Percentiles rank a stretch among this genome's conserved stretches.
These are phyloP conservation scores for Phoxinus dragarum DNA, from an alignment of 2,797 vertebrate genomes.

Conservation along the genomic window DNA sequence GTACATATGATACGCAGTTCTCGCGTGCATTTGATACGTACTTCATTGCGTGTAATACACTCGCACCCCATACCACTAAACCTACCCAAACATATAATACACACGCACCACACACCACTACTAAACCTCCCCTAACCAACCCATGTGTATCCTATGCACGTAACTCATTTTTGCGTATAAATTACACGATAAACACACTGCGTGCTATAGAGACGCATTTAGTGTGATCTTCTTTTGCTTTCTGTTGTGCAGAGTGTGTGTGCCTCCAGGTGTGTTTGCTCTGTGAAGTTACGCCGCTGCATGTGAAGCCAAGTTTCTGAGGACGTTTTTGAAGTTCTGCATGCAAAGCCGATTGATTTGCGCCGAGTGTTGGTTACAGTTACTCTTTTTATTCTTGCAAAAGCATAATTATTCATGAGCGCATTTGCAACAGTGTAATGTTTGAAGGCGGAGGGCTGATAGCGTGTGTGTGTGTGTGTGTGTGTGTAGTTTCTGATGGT, in stretches of 20 bases:
- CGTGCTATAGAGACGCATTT: no score
- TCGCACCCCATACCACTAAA: no score
- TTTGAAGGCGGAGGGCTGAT: neutral
- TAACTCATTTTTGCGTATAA: no score
- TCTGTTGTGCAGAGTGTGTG: neutral
- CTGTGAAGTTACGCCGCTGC: neutral
- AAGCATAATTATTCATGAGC: slow-evolving; percentile 7
- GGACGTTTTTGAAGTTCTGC: neutral
- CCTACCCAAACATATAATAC: no score
- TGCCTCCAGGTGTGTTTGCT: neutral
- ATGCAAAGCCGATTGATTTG: neutral
- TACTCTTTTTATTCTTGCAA: neutral
- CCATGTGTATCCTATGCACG: no score
- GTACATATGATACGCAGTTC: no score
- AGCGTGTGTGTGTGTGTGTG: neutral
- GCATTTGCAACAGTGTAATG: neutral
- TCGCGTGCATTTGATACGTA: no score
- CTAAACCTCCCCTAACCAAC: no score
- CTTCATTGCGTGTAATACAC: no score
- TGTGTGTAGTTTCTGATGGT: neutral
- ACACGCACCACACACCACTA: no score
- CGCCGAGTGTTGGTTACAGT: neutral
- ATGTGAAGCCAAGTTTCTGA: neutral
- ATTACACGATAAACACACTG: no score
- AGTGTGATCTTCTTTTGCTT: neutral